Evolutionary conservation across 1,140 invertebrate species (phyloP), one percentile per base, ranked within the genome.

Genomic region (Aphis craccivora): DNA sequence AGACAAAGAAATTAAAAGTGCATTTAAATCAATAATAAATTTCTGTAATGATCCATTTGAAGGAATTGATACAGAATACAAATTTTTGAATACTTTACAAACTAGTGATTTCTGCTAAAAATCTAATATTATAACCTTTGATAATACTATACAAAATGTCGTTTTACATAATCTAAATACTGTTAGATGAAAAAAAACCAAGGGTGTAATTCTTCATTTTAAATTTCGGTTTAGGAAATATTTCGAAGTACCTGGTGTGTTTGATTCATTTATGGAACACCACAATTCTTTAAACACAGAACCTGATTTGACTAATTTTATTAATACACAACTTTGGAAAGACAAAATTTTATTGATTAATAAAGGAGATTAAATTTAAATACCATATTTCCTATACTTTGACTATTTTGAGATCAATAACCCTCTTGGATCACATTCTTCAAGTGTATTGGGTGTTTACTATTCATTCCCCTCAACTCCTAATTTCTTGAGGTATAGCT

Each of bases 161-260:
- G 30, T 48, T 88, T n/a, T 53, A 35, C 43, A 53, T 51, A 51
- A 51, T 53, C n/a, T 37, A 7, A 88, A 88, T 35, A 88, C 87
- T 51, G 35, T 88, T 51, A n/a, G 45, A 88, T 88, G 87, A 51
- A 88, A 48, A 87, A 88, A 88, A 53, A 53, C 30, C 35, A 88
- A 88, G n/a, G 25, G 87, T 25, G 87, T 53, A 51, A 88, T 88
- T 8, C 87, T 88, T 35, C 87, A 30, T 35, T 20, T 88, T 51
- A 88, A 88, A 88, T 88, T 88, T 51, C 45, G 53, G 48, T 51
- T 88, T 51, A 88, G 48, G 20, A 88, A 88, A 53, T 51, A 88
- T 53, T 88, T 88, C 53, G 87, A 88, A 35, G 14, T 22, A 51
- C 45, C 48, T 35, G 20, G 7, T 60, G 55, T 60, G 48, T 51